phyloP scores from a whole-genome alignment of 2,113 vertebrate genomes.

The Aphelocoma coerulescens region DNA sequence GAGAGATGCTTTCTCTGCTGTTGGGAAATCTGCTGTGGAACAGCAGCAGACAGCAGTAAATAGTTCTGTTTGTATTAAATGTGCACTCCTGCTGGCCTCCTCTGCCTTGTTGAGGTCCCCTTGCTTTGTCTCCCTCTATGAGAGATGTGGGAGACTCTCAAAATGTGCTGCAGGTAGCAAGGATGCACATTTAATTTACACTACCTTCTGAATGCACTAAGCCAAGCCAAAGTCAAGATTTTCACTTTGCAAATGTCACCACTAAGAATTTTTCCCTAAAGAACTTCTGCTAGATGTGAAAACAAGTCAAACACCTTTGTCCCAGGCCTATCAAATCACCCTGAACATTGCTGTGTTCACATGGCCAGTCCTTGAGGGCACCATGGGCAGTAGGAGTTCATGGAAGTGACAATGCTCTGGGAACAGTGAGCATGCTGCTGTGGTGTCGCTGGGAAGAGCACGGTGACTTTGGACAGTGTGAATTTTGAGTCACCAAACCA shows the following conservation, averaged over 20 bases:
- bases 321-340: not conserved
- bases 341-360: not conserved
- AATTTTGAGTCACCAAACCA: not conserved
- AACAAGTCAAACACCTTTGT: not conserved
- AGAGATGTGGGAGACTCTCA: not conserved
- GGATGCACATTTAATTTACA: not conserved
- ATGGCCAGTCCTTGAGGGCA: not conserved
- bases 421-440: not conserved
- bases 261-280: not conserved
- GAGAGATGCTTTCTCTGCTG: conserved; percentile 40
- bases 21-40: conserved; percentile 56
- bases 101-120: not conserved
- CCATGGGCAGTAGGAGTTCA: not conserved
- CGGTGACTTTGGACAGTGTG: not conserved
- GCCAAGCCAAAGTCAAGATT: not conserved
- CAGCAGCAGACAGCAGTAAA: conserved; percentile 16
- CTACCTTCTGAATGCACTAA: not conserved
- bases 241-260: not conserved
- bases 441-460: not conserved
- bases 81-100: not conserved
- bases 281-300: not conserved
- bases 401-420: not conserved
- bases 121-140: not conserved
- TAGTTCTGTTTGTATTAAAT: not conserved
- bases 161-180: not conserved